A percentile compares a stretch with the other conserved stretches of the same genome.
These are phyloP conservation scores for Drosophila testacea DNA, from an alignment of 2,888 invertebrate species.

Conservation along the genomic window DNA sequence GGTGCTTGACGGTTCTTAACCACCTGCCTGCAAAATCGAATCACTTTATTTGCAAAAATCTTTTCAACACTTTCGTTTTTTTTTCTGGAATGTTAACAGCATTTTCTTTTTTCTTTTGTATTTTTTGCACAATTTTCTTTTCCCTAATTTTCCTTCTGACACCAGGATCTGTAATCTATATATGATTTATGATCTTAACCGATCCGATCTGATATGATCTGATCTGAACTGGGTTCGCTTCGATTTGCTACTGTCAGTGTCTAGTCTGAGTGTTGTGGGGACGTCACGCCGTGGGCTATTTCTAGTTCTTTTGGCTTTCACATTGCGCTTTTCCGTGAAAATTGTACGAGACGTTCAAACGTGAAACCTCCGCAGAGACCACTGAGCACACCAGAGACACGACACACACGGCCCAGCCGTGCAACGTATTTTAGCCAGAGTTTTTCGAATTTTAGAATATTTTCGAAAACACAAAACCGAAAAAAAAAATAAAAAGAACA, in stretches of 20 bases:
- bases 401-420: constrained; percentile 21
- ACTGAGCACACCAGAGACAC: constrained; percentile 73
- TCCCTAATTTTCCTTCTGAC: not conserved
- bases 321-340: constrained; percentile 80
- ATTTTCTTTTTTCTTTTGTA: constrained; percentile 42
- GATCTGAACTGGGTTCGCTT: constrained; percentile 49
- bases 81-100: constrained; percentile 61
- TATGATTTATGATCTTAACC: constrained; percentile 5
- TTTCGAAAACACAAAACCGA: constrained; percentile 23
- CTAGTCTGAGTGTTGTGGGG: constrained; percentile 59
- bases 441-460: constrained; percentile 35
- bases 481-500: no score
- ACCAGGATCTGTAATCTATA: no score
- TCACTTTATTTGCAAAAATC: constrained; percentile 27
- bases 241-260: constrained; percentile 64
- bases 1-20: constrained; percentile 11
- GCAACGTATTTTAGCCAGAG: constrained; percentile 17
- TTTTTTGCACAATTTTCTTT: constrained; percentile 51
- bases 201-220: constrained; percentile 14
- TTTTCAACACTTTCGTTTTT: constrained; percentile 45
- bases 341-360: constrained; percentile 82
- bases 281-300: constrained; percentile 78
- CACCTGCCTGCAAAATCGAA: constrained; percentile 21
- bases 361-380: constrained; percentile 86
- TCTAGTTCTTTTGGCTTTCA: constrained; percentile 76